Conservation (phyloP, 2,113 vertebrate genomes). For the Tenrec ecaudatus region DNA sequence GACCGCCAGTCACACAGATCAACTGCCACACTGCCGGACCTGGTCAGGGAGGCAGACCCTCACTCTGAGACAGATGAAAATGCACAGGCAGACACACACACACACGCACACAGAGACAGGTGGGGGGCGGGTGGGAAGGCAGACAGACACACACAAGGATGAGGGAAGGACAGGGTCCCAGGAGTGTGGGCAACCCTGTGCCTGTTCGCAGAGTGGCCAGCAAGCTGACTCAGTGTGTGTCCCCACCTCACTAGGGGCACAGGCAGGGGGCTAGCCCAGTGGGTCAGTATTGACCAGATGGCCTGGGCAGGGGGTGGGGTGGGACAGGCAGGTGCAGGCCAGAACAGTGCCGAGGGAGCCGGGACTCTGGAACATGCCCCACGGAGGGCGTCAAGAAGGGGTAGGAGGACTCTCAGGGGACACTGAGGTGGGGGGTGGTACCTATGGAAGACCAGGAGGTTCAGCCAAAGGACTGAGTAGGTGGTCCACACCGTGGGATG, state of each 20-base stretch:
- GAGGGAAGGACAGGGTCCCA: accelerated
- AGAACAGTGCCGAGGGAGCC: neutral
- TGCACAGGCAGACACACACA: neutral
- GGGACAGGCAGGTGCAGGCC: neutral
- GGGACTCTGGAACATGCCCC: neutral
- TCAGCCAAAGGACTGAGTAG: neutral
- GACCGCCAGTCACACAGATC: too few relatives aligned
- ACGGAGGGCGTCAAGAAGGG: neutral
- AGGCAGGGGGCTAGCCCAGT: accelerated
- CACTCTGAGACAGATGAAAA: neutral
- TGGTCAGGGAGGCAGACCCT: neutral
- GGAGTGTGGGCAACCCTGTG: neutral
- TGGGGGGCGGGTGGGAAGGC: accelerated
- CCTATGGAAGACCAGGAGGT: too few relatives aligned
- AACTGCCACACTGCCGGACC: neutral
- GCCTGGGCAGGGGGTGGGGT: too few relatives aligned
- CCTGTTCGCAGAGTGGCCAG: neutral
- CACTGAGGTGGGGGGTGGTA: accelerated
- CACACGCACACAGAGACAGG: neutral
- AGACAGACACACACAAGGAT: too few relatives aligned
- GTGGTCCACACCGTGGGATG: neutral
- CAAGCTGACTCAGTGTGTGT: neutral
- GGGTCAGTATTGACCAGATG: neutral
- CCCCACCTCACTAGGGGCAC: neutral
- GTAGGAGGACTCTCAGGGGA: too few relatives aligned